Base-by-base conservation (phyloP, 2,113 vertebrate genomes). In the Saguinus imperator region DNA sequence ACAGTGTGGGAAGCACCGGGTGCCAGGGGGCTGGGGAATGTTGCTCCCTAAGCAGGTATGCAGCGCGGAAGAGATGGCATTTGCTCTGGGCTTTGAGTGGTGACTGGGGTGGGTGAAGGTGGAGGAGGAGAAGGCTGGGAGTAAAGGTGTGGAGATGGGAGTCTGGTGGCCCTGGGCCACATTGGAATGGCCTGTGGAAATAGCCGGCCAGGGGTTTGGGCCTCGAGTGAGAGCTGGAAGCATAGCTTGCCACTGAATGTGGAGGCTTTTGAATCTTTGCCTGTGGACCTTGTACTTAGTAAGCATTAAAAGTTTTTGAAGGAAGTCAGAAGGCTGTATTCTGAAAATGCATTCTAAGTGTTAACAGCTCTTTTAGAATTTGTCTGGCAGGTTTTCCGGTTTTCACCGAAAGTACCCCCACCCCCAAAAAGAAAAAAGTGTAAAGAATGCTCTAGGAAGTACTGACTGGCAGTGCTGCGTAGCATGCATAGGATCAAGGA, bases 21-120 rank as follows among this genome's bases (percentile, higher is more conserved):
- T 55, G n/a, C 37, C 23, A 0, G 5, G 48, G 73, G 23, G 10
- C 17, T 50, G 45, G 79, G 20, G 86, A 4, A 0, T 3, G 0
- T 37, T 2, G 8, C 9, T 79, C 21, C 73, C 27, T 0, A 0
- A 17, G 52, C 12, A 32, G 25, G 23, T 52, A 57, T 40, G 76
- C 52, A 27, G 45, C 45, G 35, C 58, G 18, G 40, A 61, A 4
- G 72, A 85, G 43, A 50, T n/a, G 48, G 45, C 64, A 5, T 25
- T 66, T 57, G 72, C 50, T 13, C 11, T 45, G 17, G 58, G 50
- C 75, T 61, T 87, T 32, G 73, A 10, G 81, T 48, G 64, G 29
- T 57, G 55, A 13, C 43, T 8, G 50, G 73, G 45, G 11, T 58
- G n/a, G 50, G 17, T 6, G 11, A 45, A 16, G n/a, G 79, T 45